Base-by-base conservation (phyloP, 1,140 invertebrate species). In the Drosophila tani region DNA sequence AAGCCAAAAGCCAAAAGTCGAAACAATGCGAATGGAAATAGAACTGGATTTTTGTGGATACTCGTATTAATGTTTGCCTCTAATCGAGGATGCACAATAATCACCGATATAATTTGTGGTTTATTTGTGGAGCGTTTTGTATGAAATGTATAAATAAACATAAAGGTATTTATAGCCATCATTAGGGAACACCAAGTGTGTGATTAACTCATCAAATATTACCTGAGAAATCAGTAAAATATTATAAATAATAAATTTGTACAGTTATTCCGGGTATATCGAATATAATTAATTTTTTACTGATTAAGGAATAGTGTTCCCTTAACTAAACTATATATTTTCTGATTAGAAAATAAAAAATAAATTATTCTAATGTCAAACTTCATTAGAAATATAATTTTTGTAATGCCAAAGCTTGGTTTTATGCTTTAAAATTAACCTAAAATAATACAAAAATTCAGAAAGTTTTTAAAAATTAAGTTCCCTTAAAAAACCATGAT, bases 1-100 rank as follows among this genome's bases (percentile, higher is more conserved):
- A 77, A 55, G 32, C 69, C 64, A 77, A 77, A 55, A 40, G 56
- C 63, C 75, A 77, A 69, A 60, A 55, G 43, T 50, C 29, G 45
- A 55, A 77, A 59, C 47, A 77, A 77, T 70, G 67, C 14, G 17
- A 32, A 58, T 45, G 50, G n/a, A 77, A 38, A 46, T 46, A 55
- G 49, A 68, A 46, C 32, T 38, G 45, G 17, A 60, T 60, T 60
- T 35, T 4, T 24, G 21, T 21, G 11, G 29, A 24, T n/a, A n/a
- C n/a, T n/a, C n/a, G n/a, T n/a, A 47, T 70, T 71, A 32, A 71
- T 70, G 51, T 14, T 24, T 27, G 7, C 1, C 15, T 43, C 51
- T 71, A 35, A 59, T 32, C 19, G 21, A 51, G 53, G 67, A 71
- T 57, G 35, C 19, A 35, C 6, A 27, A 41, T 14, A 60, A 60